A percentile compares a stretch with the other conserved stretches of the same genome.
Conservation (phyloP, 2,113 vertebrate genomes). For the Charadrius vociferus region DNA sequence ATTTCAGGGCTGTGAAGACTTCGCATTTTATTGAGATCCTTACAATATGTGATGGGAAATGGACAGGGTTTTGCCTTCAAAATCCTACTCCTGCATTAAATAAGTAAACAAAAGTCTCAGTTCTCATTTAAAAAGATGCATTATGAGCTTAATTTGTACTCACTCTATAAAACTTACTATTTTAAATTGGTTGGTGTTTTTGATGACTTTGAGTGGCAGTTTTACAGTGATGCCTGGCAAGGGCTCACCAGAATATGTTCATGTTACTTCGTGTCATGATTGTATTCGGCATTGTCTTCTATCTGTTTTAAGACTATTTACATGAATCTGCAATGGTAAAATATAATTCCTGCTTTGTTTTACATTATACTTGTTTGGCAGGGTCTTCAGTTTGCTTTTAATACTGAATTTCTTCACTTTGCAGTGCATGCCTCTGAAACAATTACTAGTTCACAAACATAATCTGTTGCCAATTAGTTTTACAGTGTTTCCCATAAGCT, state of each 20-base stretch:
- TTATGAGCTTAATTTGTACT: background rate
- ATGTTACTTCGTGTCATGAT: background rate
- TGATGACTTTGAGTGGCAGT: background rate
- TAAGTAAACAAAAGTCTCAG: background rate
- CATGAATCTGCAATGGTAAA: background rate
- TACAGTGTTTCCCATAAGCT: background rate
- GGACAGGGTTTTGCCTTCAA: background rate
- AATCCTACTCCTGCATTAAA: background rate
- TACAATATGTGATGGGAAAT: background rate
- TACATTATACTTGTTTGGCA: background rate
- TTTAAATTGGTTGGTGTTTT: background rate
- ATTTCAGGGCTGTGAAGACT: background rate
- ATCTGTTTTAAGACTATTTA: background rate
- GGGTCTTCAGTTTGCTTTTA: background rate
- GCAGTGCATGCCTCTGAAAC: background rate
- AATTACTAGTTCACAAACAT: background rate
- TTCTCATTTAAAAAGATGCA: background rate
- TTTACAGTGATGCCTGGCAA: background rate
- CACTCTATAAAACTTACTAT: background rate
- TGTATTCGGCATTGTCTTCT: background rate
- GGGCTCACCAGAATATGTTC: background rate
- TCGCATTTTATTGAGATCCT: background rate
- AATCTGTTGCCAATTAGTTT: background rate
- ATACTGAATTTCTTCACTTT: background rate
- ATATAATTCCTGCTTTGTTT: background rate